Base-by-base conservation (phyloP, 1,140 invertebrate species). In the Tetraneura akinire region DNA sequence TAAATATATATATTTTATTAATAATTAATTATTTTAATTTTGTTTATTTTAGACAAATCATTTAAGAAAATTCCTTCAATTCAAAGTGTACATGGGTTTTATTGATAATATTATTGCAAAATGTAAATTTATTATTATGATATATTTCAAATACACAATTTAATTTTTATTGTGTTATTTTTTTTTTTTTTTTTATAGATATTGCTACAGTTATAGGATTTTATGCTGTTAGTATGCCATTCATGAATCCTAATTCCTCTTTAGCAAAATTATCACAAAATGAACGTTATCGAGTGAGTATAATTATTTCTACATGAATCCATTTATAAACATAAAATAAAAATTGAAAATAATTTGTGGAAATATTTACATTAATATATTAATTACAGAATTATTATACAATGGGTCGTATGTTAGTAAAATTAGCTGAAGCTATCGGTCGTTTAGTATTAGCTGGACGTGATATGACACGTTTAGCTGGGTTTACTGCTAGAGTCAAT, bases 81-180 rank as follows among this genome's bases (percentile, higher is more conserved):
- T 99, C 87, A 91, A 92, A 82, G 94, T 98, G 60, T 89, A 91
- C 14, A 96, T 99, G 91, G 97, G 97, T 66, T 91, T 97, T 83
- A 86, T 98, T 32, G 97, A 99, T 86, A 99, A 98, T 86, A 93
- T 99, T 80, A 89, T 99, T 81, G 97, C 94, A 26, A 98, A 98
- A 90, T 99, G 94, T 96, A 89, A 90, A 92, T 90, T 80, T 21
- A 82, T 45, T 29, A 47, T 81, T 37, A 71, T n/a, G 2, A 66
- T 18, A 66, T 18, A 51, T 37, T 49, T 51, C 26, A 26, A 55
- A 45, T 70, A 18, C 32, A 53, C 45, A 21, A 21, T 51, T 68
- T 10, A 6, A 76, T 37, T 80, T 81, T 70, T 60, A 53, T n/a
- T n/a, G n/a, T n/a, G 18, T 13, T 64, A 80, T 47, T 37, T 71